Base-by-base conservation (phyloP, 2,888 invertebrate genomes). In the Cephus pygmeus region DNA sequence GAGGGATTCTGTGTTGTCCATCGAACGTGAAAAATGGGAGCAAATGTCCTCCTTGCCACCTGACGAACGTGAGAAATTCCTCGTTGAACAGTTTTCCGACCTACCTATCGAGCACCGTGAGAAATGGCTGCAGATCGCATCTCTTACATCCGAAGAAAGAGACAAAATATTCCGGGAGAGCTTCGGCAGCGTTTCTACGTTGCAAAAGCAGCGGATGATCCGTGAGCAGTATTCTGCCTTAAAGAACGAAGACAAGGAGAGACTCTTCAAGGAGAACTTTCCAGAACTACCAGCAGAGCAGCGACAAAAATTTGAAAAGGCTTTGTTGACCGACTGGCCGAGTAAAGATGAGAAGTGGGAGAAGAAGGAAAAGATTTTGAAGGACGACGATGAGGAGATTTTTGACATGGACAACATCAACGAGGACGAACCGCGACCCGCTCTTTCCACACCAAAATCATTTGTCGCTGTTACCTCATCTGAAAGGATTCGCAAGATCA, bases 371-470 rank as follows among this genome's bases (percentile, higher is more conserved):
- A 83, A 73, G 71, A 74, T 33, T 33, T 76, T 78, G 31, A 83
- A 85, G 76, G 83, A 85, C 33, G 93, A 93, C 78, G 92, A 93
- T 77, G 95, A 95, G 75, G 94, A 94, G 40, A 93, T 95, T 80
- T 95, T 95, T 86, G 94, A 95, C 87, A 95, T 95, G 95, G 94
- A 94, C 79, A 94, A 94, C 77, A 91, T 95, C 34, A 94, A 94
- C 83, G 93, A 93, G 73, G 89, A 89, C 3, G 88, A 90, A 9
- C 75, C 81, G 0, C 81, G 77, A 33, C 79, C 83, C 11, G 34
- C 81, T 0, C 77, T 85, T 69, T 90, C 88, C 1, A 87, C 88
- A 1, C 91, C 91, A 2, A 92, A 92, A 71, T 90, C 92, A 0
- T 93, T 93, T 79, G 92, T 93, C 87, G 91, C 92, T 15, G 93